Conservation (phyloP, 2,113 vertebrate genomes). For the Vulpes lagopus region DNA sequence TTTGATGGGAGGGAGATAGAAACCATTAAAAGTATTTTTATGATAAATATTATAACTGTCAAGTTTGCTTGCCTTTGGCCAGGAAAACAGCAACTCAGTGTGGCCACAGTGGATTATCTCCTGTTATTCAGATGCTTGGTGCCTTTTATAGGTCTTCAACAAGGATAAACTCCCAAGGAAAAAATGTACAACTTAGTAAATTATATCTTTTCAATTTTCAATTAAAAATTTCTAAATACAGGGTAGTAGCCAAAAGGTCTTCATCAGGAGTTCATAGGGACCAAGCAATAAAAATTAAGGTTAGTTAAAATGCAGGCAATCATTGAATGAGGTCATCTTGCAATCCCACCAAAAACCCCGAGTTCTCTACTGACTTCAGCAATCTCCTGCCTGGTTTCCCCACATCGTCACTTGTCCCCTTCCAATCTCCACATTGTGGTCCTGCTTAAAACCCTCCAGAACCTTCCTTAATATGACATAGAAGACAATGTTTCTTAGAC, state of each 20-base stretch:
- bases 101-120: background rate
- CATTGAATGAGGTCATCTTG: background rate
- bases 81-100: background rate
- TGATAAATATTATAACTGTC: background rate
- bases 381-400: background rate
- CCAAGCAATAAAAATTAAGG: background rate
- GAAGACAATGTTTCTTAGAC: background rate
- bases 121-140: background rate
- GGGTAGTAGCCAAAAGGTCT: background rate
- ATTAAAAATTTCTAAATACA: background rate
- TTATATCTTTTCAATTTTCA: background rate
- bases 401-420: background rate
- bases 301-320: background rate
- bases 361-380: background rate
- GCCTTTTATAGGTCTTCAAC: background rate
- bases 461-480: background rate
- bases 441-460: background rate
- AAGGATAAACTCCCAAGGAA: background rate
- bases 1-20: background rate
- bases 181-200: background rate
- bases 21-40: background rate
- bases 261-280: background rate
- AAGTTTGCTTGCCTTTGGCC: background rate
- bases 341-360: background rate
- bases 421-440: background rate